These are phyloP conservation scores for Hafferia zeledoni DNA, from an alignment of 2,797 vertebrate species.

Conservation along the genomic window DNA sequence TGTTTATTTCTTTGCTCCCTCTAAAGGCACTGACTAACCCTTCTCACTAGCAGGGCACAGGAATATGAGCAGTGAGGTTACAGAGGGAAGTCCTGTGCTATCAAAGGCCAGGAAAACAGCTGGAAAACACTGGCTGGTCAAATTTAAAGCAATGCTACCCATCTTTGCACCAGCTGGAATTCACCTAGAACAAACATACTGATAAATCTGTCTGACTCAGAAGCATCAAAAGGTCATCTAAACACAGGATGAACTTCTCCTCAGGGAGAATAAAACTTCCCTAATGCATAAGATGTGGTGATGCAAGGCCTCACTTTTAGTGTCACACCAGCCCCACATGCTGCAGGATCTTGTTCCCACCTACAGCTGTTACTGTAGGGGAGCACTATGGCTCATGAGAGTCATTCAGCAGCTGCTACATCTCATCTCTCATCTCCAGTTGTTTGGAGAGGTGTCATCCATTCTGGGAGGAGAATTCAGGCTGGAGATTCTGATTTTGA, in stretches of 20 bases:
- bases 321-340: neutral
- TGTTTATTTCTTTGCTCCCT: neutral
- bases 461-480: neutral
- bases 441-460: neutral
- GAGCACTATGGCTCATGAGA: neutral
- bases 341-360: neutral
- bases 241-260: neutral
- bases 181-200: neutral
- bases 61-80: neutral
- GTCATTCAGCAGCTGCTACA: neutral
- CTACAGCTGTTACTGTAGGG: neutral
- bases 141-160: neutral
- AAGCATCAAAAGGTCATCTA: neutral
- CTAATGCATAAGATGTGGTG: neutral
- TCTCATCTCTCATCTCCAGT: neutral
- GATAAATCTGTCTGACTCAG: neutral
- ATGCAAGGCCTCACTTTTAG: neutral
- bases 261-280: neutral
- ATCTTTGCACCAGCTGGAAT: neutral
- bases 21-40: neutral
- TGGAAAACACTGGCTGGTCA: neutral
- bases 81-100: neutral
- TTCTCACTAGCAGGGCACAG: neutral
- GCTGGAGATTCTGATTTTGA: neutral
- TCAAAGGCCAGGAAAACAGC: neutral